Conservation (phyloP, 2,797 vertebrate genomes). For the Falco novaeseelandiae region DNA sequence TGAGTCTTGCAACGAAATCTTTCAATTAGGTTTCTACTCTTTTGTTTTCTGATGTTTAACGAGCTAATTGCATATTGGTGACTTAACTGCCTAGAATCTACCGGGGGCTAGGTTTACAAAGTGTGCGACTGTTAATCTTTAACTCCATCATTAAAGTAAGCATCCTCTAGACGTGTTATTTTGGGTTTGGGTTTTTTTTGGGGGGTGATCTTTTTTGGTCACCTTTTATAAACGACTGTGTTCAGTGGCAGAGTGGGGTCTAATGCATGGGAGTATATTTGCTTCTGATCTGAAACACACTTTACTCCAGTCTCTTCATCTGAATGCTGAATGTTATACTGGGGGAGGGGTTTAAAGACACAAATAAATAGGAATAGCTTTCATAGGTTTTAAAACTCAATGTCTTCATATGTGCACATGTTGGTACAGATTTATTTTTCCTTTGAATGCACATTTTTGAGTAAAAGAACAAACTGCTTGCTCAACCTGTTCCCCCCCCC, state of each 20-base stretch:
- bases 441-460: accelerated
- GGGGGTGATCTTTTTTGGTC: background rate
- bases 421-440: background rate
- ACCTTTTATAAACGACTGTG: background rate
- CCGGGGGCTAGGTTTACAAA: background rate
- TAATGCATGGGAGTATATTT: background rate
- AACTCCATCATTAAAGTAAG: background rate
- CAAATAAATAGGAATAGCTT: background rate
- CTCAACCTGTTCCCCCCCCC: background rate
- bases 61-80: background rate
- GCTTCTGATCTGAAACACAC: background rate
- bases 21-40: background rate
- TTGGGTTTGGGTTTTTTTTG: background rate
- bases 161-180: background rate
- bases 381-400: background rate
- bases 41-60: constrained; percentile 43
- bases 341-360: background rate
- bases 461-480: background rate
- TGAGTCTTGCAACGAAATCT: background rate
- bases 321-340: background rate
- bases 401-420: background rate
- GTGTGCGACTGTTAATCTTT: background rate
- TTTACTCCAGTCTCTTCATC: background rate
- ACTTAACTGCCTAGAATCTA: background rate
- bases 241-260: background rate